Percentiles rank a stretch among this genome's conserved stretches.
phyloP scores from a whole-genome alignment of 2,797 vertebrate genomes.

The Telmatherina bonti region DNA sequence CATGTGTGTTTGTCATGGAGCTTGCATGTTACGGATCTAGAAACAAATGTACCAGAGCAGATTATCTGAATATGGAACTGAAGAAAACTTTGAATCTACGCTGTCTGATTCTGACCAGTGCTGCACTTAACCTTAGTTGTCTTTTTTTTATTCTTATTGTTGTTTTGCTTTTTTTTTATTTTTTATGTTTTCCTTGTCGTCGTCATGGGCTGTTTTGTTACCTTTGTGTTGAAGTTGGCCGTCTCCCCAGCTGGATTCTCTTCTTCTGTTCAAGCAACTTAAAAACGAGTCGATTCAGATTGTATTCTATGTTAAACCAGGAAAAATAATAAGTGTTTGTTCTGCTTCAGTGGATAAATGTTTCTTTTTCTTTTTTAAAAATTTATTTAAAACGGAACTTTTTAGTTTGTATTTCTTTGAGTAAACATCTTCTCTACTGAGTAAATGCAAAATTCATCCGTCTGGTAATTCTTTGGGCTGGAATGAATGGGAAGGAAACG shows the following conservation, averaged over 20 bases:
- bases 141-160: constrained; percentile 18
- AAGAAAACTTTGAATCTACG: constrained; percentile 79
- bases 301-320: constrained; percentile 81
- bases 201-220: constrained; percentile 87
- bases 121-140: constrained; percentile 88
- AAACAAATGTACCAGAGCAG: constrained; percentile 88
- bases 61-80: constrained; percentile 84
- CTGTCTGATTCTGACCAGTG: constrained; percentile 88
- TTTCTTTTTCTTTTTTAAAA: constrained; percentile 72
- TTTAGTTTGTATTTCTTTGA: constrained; percentile 71
- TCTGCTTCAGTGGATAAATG: constrained; percentile 86
- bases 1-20: constrained; percentile 89
- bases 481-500: background rate
- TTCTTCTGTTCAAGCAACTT: constrained; percentile 77
- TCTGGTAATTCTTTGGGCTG: background rate
- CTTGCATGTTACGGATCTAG: constrained; percentile 92
- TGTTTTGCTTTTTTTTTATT: constrained; percentile 42
- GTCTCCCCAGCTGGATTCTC: constrained; percentile 86
- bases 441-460: constrained; percentile 11
- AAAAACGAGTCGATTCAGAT: constrained; percentile 73
- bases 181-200: constrained; percentile 73
- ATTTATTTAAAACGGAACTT: constrained; percentile 85
- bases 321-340: constrained; percentile 83
- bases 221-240: constrained; percentile 89
- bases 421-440: constrained; percentile 41